phyloP scores from a whole-genome alignment of 2,797 vertebrate species.

The Rhynchotus rufescens region DNA sequence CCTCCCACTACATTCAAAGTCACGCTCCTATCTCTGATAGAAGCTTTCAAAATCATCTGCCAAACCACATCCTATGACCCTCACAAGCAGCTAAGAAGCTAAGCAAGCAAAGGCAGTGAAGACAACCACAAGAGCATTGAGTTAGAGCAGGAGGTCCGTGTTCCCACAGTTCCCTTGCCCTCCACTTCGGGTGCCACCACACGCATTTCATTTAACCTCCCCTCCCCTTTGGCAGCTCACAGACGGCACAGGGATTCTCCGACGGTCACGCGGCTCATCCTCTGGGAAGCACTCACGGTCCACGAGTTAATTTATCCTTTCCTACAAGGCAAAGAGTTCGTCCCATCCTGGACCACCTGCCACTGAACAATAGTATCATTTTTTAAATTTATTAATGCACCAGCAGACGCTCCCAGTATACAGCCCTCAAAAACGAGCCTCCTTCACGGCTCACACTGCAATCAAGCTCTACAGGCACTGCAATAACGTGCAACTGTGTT shows the following conservation, averaged over 20 bases:
- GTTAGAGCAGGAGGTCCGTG: not conserved
- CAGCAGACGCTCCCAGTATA: not conserved
- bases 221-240: not conserved
- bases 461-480: rapidly evolving
- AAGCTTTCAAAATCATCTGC: not conserved
- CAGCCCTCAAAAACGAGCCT: not conserved
- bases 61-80: not conserved
- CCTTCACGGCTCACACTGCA: not conserved
- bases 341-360: not conserved
- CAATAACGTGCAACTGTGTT: not conserved
- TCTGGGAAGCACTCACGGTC: not conserved
- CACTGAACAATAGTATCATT: not conserved
- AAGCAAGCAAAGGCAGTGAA: not conserved
- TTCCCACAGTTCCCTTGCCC: not conserved
- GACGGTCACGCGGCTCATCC: not conserved
- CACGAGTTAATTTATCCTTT: not conserved
- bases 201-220: not conserved
- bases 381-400: not conserved
- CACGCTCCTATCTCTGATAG: not conserved
- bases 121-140: not conserved
- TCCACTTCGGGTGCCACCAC: not conserved
- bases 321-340: not conserved
- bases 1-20: not conserved
- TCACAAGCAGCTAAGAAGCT: rapidly evolving
- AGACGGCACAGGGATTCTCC: not conserved